Evolutionary conservation across 2,113 vertebrate genomes (phyloP).

Genomic region (Syngnathus typhle): DNA sequence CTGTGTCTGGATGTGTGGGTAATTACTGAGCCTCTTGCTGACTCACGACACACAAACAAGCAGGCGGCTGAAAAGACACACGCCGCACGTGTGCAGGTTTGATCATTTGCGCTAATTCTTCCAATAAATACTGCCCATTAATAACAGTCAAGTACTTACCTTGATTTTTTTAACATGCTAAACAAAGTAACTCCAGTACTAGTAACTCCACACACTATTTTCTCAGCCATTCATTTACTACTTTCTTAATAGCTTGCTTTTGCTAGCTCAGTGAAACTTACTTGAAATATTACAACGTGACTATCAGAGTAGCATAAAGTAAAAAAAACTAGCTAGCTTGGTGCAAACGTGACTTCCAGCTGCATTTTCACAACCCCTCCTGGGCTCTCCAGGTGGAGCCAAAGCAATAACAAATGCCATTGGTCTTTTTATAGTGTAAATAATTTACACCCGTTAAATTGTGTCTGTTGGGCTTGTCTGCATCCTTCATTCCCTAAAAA

Average conservation of each 20-base stretch:
- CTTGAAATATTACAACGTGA: background rate
- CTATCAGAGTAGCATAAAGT: background rate
- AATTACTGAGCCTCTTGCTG: slow-evolving; percentile 62
- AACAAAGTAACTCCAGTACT: background rate
- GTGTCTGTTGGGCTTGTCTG: background rate
- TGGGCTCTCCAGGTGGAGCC: background rate
- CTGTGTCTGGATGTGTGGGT: slow-evolving; percentile 48
- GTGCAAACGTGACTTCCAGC: background rate
- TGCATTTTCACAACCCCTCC: background rate
- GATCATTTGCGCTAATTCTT: background rate
- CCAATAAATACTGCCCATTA: background rate
- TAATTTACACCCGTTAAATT: background rate
- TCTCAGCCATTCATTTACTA: too few species aligned
- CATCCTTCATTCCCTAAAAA: background rate
- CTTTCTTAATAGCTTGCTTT: background rate
- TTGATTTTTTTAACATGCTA: background rate
- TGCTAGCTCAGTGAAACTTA: background rate
- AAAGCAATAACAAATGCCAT: background rate
- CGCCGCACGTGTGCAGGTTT: background rate
- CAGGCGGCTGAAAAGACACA: background rate
- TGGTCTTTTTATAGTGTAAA: background rate
- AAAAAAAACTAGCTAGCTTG: background rate
- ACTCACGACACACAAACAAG: slow-evolving; percentile 53
- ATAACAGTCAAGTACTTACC: background rate
- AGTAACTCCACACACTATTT: too few species aligned